Evolutionary conservation across 2,888 invertebrate genomes (phyloP), one percentile per base, ranked within the genome.

Genomic region (Nymphalis polychloros): DNA sequence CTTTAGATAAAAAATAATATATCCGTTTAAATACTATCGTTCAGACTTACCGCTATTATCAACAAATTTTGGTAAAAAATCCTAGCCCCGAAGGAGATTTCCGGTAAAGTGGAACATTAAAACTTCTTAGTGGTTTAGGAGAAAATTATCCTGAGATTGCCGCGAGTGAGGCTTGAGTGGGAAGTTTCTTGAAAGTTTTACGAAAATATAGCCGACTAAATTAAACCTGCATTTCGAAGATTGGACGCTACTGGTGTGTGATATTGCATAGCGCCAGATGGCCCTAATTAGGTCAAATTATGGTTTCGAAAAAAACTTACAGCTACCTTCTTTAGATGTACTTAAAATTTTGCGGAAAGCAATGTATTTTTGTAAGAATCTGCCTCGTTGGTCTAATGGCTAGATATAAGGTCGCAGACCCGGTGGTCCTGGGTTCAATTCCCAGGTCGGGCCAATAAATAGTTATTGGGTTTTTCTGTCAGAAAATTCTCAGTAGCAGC

Each of bases 121-220:
- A 88, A 87, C 81, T 86, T 88, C 81, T 73, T 77, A 76, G 78
- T 76, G 80, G 79, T 79, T 77, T 79, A 78, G 77, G 70, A 68
- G 79, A 78, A 85, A 83, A 84, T 84, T 84, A 84, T 84, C 80
- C 79, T 66, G 76, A 82, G 81, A 84, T 85, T 84, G 82, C 80
- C 81, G 68, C 67, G 73, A 77, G 77, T 76, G 78, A 35, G 57
- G 79, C 80, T 79, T 72, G 76, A 74, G 70, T 75, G 74, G 69
- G 73, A 76, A 79, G 78, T 78, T 79, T 63, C 60, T 62, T 3
- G 63, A 68, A 75, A 75, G 73, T 77, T 76, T 72, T 76, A 62
- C 27, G 69, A 72, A 78, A 76, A 77, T 76, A 75, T 77, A 76
- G 72, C 72, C 59, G 64, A 70, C 70, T 74, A 76, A 77, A 76